Conservation (phyloP, 2,113 vertebrate species). For the Mellivora capensis region DNA sequence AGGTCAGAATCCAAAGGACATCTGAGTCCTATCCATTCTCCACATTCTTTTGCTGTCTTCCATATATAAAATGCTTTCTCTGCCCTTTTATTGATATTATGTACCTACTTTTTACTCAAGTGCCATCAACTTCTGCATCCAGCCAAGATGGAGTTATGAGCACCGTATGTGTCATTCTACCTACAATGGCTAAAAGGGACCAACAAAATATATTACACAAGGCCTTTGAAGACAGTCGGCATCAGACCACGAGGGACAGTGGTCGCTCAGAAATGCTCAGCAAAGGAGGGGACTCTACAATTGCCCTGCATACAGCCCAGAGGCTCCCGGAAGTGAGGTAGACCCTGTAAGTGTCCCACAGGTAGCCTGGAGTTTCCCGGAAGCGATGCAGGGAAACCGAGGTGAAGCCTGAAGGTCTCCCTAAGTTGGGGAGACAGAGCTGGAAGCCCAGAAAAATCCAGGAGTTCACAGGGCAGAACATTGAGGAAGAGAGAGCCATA, state of each 20-base stretch:
- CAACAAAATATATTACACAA: accelerated
- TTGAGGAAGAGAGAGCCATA: too few relatives aligned
- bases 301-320: neutral
- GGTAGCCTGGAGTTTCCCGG: neutral
- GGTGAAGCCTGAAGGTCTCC: neutral
- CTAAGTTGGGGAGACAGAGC: neutral
- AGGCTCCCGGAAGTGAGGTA: neutral
- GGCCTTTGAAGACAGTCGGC: neutral
- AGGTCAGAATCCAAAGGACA: neutral
- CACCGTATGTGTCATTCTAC: neutral
- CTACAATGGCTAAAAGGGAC: neutral
- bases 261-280: neutral
- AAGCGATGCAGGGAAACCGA: accelerated
- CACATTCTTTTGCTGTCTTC: neutral
- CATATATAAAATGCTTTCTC: neutral
- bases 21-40: neutral
- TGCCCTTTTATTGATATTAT: neutral
- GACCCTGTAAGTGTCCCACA: neutral
- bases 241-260: neutral
- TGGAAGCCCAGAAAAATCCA: neutral
- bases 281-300: neutral
- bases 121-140: neutral
- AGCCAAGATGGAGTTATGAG: neutral
- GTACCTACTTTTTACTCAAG: neutral
- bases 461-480: too few relatives aligned